phyloP scores from a whole-genome alignment of 92 coral and sea anemone genomes.

The Meandrina meandrites region DNA sequence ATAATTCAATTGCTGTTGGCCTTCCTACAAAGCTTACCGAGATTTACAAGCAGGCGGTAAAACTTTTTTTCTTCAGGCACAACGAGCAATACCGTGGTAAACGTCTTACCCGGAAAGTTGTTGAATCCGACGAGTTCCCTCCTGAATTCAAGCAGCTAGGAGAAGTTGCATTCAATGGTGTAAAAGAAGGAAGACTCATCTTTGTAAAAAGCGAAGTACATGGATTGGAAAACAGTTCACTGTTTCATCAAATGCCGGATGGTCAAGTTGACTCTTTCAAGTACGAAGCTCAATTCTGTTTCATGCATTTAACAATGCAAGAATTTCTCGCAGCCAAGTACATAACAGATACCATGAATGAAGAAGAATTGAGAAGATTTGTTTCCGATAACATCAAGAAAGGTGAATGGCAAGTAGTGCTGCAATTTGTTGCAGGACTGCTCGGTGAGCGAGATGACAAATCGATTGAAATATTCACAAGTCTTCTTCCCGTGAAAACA shows the following conservation, averaged over 20 bases:
- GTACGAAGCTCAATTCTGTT: constrained; percentile 43
- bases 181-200: constrained; percentile 30
- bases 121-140: neutral
- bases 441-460: constrained; percentile 12
- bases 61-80: constrained; percentile 29
- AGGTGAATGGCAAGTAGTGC: constrained; percentile 51
- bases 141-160: neutral
- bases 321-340: constrained; percentile 49
- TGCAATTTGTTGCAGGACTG: constrained; percentile 64
- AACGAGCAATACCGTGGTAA: neutral
- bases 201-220: constrained; percentile 20
- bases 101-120: neutral
- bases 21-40: constrained; percentile 33
- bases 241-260: constrained; percentile 36
- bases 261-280: neutral
- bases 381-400: neutral
- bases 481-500: neutral
- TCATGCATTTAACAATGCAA: constrained; percentile 52
- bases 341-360: neutral
- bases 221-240: constrained; percentile 9
- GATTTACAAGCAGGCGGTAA: constrained; percentile 29
- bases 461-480: neutral
- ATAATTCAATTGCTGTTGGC: neutral
- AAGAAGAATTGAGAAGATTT: neutral
- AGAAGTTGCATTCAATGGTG: constrained; percentile 34